Evolutionary conservation across 2,113 vertebrate genomes (phyloP), one percentile per base, ranked within the genome.

Genomic region (Onychostoma macrolepis): DNA sequence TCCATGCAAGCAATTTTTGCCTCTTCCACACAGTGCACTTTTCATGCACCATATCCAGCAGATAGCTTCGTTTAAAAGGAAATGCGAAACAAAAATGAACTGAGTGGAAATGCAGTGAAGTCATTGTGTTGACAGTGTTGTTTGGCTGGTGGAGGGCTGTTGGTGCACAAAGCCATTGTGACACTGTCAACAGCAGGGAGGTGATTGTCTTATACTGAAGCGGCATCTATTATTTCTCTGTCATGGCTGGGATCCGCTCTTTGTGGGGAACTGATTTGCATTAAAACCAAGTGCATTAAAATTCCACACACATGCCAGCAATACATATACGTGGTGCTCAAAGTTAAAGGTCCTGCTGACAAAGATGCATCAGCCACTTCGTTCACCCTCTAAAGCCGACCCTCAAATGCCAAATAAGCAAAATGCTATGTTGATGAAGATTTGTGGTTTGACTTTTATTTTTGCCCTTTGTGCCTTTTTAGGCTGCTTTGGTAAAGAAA

Each of bases 251-350:
- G 89, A 88, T 33, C 84, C 45, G 89, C 85, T 89, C 91, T 92
- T 93, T 94, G 91, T 91, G 92, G 87, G 83, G 36, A 56, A 83
- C 86, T 91, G 90, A 93, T 93, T 93, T 92, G 92, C 93, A 93
- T 93, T 90, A 91, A 90, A 81, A 89, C 92, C 91, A 87, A 67
- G 85, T 87, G 69, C 87, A 94, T 94, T 94, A 92, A 89, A 90
- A 95, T 95, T 94, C 93, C 71, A 86, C 86, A 71, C 94, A 92
- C 90, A 87, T 48, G 74, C 78, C 77, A 79, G 86, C 45, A 53
- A 90, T 88, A 90, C 91, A 93, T 91, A 74, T 76, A 89, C 91
- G 90, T 90, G 24, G 85, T 88, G 90, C 91, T 86, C 90, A 80
- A 90, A 92, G 93, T 93, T 90, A 95, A 93, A 93, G 91, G 90